These are phyloP conservation scores for Ophion obscuratus DNA, from an alignment of 2,888 invertebrate species.

Conservation along the genomic window DNA sequence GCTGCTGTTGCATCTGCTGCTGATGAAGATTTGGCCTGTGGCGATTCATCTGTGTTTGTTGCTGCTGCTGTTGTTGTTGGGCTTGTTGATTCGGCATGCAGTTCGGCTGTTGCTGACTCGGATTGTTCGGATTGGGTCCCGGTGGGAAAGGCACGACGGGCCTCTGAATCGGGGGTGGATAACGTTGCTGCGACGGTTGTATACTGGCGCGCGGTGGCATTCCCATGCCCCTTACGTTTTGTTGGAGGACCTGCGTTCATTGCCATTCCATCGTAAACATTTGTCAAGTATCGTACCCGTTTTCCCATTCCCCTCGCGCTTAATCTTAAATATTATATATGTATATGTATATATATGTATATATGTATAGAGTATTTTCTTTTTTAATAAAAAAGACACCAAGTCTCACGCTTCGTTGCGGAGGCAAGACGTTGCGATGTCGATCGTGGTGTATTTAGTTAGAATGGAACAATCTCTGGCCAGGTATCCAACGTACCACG, in stretches of 20 bases:
- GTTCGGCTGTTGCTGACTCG: conserved; percentile 77
- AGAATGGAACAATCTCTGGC: conserved; percentile 33
- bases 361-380: background rate
- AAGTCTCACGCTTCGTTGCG: conserved; percentile 41
- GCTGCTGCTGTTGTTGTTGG: conserved; percentile 77
- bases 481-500: conserved; percentile 21
- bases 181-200: conserved; percentile 82
- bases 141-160: conserved; percentile 85
- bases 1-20: conserved; percentile 77
- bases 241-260: conserved; percentile 76
- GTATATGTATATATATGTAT: background rate
- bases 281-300: background rate
- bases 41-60: conserved; percentile 77
- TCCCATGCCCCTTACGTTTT: conserved; percentile 82
- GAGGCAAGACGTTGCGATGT: conserved; percentile 16
- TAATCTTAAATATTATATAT: background rate
- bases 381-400: conserved; percentile 10
- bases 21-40: conserved; percentile 82
- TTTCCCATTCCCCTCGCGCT: background rate
- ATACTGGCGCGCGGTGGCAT: conserved; percentile 82
- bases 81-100: conserved; percentile 81
- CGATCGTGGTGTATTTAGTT: conserved; percentile 34
- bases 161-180: conserved; percentile 85
- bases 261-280: conserved; percentile 11
- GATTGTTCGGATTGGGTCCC: conserved; percentile 82